These are phyloP conservation scores for Hippocampus barbouri DNA, from an alignment of 2,113 vertebrate genomes.

Conservation along the genomic window DNA sequence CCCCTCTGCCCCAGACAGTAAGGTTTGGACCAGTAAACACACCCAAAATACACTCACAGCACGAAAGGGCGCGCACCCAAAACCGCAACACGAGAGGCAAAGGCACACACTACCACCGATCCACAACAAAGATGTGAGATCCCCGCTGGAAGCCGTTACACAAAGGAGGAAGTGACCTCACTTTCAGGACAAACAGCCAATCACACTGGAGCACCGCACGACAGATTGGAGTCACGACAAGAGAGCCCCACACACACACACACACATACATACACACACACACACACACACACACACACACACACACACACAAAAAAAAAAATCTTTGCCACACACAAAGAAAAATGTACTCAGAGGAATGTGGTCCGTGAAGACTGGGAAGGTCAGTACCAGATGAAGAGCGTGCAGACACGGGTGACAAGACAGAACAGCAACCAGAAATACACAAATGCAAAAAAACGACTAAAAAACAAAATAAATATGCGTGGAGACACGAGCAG, in stretches of 20 bases:
- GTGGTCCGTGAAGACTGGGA: constrained; percentile 23
- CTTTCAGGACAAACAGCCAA: constrained; percentile 15
- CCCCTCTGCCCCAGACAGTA: constrained; percentile 50
- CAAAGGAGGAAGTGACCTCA: constrained; percentile 53
- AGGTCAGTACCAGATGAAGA: constrained; percentile 43
- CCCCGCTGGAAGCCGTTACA: constrained; percentile 30
- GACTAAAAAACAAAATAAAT: no score
- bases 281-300: no score
- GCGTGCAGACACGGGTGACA: constrained; percentile 43
- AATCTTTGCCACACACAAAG: neutral
- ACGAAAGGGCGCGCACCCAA: constrained; percentile 20
- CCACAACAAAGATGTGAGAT: constrained; percentile 26
- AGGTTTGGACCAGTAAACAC: constrained; percentile 42
- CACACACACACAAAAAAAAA: neutral
- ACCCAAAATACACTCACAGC: constrained; percentile 53
- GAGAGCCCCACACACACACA: neutral
- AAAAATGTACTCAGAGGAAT: constrained; percentile 15
- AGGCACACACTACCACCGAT: constrained; percentile 23
- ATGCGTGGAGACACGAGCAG: no score
- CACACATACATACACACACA: neutral
- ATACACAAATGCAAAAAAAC: neutral
- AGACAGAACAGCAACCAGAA: constrained; percentile 21
- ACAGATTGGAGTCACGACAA: constrained; percentile 20
- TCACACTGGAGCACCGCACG: constrained; percentile 17
- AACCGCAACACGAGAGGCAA: constrained; percentile 3